These are phyloP conservation scores for Enteromius anoplus DNA, from an alignment of 2,797 vertebrate genomes.

Conservation along the genomic window DNA sequence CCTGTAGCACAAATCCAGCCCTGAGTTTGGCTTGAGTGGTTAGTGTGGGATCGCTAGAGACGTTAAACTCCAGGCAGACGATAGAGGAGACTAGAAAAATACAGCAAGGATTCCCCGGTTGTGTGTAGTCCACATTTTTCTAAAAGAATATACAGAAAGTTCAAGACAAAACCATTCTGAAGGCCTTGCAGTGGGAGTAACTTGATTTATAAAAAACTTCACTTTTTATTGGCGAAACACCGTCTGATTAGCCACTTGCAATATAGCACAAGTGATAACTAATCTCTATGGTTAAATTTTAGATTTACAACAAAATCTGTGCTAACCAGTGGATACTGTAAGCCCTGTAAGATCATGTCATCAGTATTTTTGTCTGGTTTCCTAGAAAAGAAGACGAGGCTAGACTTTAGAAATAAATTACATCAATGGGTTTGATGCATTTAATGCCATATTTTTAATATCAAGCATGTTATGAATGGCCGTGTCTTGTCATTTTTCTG, in stretches of 20 bases:
- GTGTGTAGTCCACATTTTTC: not conserved
- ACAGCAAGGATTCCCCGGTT: not conserved
- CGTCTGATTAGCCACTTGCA: not conserved
- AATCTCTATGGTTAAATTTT: not conserved
- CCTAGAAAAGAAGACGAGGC: not conserved
- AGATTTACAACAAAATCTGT: not conserved
- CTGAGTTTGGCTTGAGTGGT: slow-evolving; percentile 16
- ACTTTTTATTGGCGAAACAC: not conserved
- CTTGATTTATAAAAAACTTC: not conserved
- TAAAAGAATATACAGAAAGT: not conserved
- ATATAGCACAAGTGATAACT: not conserved
- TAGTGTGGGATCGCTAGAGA: not conserved
- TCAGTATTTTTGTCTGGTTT: not conserved
- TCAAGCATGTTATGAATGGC: not conserved
- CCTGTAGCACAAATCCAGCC: not conserved
- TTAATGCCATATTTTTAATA: not conserved
- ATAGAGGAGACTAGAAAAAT: slow-evolving; percentile 7
- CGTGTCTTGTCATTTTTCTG: not conserved
- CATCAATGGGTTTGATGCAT: not conserved
- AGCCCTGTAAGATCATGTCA: not conserved
- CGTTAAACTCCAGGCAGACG: slow-evolving; percentile 1
- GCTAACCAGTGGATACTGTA: not conserved
- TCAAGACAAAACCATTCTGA: not conserved
- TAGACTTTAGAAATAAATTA: not conserved
- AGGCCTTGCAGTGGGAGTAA: not conserved